Percentiles rank a stretch among this genome's conserved stretches.
Evolutionary conservation across 2,888 invertebrate species (phyloP).

Genomic region (Hyposoter dolosus): DNA sequence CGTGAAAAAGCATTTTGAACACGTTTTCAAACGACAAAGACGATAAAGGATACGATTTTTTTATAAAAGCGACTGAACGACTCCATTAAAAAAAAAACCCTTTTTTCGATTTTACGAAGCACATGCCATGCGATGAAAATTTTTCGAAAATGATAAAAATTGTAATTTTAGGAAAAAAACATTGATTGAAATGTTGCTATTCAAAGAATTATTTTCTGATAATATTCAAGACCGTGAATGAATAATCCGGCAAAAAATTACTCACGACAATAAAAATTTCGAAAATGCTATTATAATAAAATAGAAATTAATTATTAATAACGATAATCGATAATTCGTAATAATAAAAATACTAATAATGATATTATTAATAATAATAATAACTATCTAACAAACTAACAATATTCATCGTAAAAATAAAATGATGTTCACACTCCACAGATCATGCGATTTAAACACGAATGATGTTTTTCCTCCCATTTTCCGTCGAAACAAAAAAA

Average conservation of each 20-base stretch:
- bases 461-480: slow-evolving; percentile 66
- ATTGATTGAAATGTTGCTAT: slow-evolving; percentile 38
- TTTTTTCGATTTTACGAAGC: slow-evolving; percentile 71
- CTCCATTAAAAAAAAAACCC: neutral
- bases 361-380: slow-evolving; percentile 70
- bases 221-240: slow-evolving; percentile 4
- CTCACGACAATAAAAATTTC: slow-evolving; percentile 51
- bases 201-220: slow-evolving; percentile 50
- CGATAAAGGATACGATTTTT: neutral
- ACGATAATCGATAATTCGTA: slow-evolving; percentile 68
- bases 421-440: slow-evolving; percentile 79
- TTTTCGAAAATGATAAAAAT: slow-evolving; percentile 54
- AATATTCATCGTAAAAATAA: slow-evolving; percentile 71
- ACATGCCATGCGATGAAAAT: slow-evolving; percentile 80
- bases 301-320: slow-evolving; percentile 63
- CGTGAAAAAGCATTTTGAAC: neutral
- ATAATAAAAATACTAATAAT: slow-evolving; percentile 70
- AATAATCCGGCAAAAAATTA: slow-evolving; percentile 8
- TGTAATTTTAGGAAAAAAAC: neutral
- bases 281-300: slow-evolving; percentile 71
- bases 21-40: neutral
- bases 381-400: slow-evolving; percentile 68
- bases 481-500: neutral
- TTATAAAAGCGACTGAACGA: neutral
- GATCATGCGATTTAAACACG: slow-evolving; percentile 83